A percentile compares a stretch with the other conserved stretches of the same genome.
phyloP scores from a whole-genome alignment of 2,113 vertebrate species.

The Corythaixoides concolor region DNA sequence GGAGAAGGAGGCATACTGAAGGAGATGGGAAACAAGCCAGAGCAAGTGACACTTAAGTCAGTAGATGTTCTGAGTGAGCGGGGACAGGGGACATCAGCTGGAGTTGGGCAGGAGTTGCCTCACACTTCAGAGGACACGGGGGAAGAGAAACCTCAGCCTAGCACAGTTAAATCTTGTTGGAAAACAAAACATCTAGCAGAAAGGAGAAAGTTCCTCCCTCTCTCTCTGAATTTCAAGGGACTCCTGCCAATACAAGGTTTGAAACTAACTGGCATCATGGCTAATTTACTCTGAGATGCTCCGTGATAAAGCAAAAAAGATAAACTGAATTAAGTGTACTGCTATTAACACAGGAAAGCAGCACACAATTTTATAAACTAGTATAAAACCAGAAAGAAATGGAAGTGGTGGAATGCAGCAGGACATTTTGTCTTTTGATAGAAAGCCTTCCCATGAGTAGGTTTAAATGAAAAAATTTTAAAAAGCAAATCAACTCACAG shows the following conservation, averaged over 20 bases:
- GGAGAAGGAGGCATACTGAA: background rate
- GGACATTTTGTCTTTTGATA: background rate
- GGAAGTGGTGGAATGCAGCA: background rate
- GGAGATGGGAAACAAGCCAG: background rate
- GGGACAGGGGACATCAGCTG: fast-evolving
- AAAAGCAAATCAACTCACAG: background rate
- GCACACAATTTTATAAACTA: background rate
- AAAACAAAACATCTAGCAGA: background rate
- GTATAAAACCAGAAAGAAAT: background rate
- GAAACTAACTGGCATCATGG: background rate
- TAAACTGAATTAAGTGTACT: background rate
- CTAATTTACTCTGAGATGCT: background rate
- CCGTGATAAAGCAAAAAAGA: background rate
- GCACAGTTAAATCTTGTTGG: background rate
- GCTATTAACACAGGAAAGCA: background rate
- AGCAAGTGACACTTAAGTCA: background rate
- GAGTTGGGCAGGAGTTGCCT: background rate
- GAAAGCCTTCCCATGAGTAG: background rate
- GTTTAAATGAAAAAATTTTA: background rate
- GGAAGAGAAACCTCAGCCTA: background rate
- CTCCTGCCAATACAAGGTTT: background rate
- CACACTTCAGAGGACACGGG: background rate
- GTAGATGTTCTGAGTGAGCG: background rate
- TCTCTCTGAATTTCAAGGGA: background rate
- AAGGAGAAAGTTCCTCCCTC: background rate